phyloP scores from a whole-genome alignment of 2,888 invertebrate species.

The Homarus gammarus region DNA sequence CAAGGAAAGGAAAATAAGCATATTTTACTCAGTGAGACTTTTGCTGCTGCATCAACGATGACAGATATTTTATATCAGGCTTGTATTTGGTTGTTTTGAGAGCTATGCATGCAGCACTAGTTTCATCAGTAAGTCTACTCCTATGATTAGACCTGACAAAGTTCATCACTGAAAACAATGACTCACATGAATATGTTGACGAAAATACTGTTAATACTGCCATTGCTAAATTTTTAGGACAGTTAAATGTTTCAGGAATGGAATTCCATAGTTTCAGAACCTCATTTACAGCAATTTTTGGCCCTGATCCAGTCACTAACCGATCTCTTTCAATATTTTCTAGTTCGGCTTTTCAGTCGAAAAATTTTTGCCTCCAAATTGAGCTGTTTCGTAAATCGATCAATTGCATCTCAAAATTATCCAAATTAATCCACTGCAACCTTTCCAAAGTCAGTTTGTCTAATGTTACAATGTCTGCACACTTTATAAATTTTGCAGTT shows the following conservation, averaged over 20 bases:
- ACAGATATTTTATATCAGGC: background rate
- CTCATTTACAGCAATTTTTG: too few relatives aligned
- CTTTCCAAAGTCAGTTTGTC: background rate
- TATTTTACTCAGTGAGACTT: background rate
- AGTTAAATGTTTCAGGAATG: background rate
- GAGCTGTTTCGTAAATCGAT: background rate
- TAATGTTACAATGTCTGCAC: background rate
- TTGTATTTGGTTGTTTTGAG: background rate
- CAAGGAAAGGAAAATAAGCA: constrained; percentile 1
- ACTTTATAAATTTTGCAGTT: background rate
- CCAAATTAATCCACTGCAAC: background rate
- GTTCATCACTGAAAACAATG: too few relatives aligned
- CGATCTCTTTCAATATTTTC: constrained; percentile 21
- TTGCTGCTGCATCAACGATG: too few relatives aligned
- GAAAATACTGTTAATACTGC: background rate
- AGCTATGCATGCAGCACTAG: background rate
- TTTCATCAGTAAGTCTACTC: constrained; percentile 1
- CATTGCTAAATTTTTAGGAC: background rate
- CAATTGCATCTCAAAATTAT: background rate
- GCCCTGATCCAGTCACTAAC: background rate
- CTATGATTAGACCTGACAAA: background rate
- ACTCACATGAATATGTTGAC: background rate
- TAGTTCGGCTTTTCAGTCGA: background rate
- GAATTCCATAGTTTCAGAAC: background rate
- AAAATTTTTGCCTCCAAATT: constrained; percentile 8